Conservation (phyloP, 2,113 vertebrate species). For the Chloropsis hardwickii region DNA sequence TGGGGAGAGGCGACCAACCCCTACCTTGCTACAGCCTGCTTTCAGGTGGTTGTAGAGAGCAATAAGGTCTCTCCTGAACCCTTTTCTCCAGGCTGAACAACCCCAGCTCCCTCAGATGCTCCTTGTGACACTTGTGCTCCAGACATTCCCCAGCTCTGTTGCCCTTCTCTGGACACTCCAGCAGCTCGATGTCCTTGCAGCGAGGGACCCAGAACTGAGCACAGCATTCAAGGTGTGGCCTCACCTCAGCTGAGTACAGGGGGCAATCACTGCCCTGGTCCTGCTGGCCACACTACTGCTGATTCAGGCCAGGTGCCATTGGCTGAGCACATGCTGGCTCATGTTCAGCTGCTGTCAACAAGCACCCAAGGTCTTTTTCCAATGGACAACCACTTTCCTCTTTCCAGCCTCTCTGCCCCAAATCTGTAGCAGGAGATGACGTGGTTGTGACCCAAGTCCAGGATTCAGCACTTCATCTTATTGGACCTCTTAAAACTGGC, state of each 20-base stretch:
- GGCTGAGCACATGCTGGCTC: neutral
- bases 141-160: neutral
- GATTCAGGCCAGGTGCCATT: fast-evolving
- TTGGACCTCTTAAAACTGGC: neutral
- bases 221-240: fast-evolving
- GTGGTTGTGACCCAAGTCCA: neutral
- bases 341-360: neutral
- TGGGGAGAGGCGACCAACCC: neutral
- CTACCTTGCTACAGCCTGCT: neutral
- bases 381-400: neutral
- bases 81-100: neutral
- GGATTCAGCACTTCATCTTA: neutral
- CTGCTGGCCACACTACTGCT: neutral
- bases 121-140: neutral
- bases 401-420: neutral
- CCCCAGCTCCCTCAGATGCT: neutral
- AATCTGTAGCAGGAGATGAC: neutral
- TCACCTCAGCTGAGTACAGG: fast-evolving
- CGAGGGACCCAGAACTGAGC: neutral
- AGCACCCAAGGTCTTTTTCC: neutral
- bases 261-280: neutral
- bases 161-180: neutral
- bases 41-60: neutral
- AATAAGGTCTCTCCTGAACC: fast-evolving
- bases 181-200: neutral